Evolutionary conservation across 2,113 vertebrate species (phyloP).

Genomic region (Rissa tridactyla): DNA sequence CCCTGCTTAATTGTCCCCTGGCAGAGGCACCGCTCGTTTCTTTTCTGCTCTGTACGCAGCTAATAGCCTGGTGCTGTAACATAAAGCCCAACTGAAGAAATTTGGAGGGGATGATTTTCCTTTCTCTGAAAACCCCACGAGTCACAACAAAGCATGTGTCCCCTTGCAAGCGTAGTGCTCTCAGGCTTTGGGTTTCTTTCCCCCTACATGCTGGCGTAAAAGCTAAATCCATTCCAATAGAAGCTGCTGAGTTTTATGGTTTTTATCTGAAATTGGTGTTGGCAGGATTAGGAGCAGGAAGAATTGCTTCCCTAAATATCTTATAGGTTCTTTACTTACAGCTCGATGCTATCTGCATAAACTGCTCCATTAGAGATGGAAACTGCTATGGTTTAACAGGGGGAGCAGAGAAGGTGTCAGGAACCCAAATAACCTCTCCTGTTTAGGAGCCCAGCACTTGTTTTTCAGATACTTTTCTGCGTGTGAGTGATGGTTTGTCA

Average conservation of each 20-base stretch:
- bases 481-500: neutral
- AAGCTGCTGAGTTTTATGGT: neutral
- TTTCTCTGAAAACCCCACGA: neutral
- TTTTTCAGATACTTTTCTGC: neutral
- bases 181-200: neutral
- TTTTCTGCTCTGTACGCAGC: neutral
- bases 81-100: neutral
- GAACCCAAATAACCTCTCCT: neutral
- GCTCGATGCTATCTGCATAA: neutral
- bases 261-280: neutral
- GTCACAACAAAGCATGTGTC: neutral
- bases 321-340: neutral
- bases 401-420: neutral
- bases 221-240: neutral
- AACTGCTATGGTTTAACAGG: neutral
- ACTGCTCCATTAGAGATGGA: neutral
- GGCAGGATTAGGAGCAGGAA: conserved; percentile 27
- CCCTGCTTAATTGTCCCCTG: neutral
- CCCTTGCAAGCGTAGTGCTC: neutral
- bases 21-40: neutral
- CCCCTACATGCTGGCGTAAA: accelerated
- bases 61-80: neutral
- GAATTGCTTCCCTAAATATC: neutral
- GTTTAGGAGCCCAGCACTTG: neutral
- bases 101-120: neutral